phyloP scores from a whole-genome alignment of 2,888 invertebrate species.

The Metopia argyrocephala region DNA sequence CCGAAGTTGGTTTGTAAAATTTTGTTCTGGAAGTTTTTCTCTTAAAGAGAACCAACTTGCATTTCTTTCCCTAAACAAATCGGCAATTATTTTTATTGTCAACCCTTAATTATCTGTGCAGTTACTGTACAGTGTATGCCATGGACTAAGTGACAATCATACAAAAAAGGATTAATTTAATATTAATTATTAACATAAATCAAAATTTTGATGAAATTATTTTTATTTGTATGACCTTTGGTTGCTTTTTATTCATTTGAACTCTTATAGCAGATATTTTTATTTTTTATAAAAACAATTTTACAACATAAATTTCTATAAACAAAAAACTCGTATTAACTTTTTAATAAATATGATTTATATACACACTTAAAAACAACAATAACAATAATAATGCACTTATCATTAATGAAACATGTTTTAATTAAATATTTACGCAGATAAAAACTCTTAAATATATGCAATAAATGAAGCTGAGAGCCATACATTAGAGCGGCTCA shows the following conservation, averaged over 20 bases:
- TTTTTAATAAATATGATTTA: constrained; percentile 32
- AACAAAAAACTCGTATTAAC: too few relatives aligned
- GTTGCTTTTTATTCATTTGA: constrained; percentile 9
- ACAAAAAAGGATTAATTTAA: constrained; percentile 43
- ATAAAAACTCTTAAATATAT: background rate
- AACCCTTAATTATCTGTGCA: too few relatives aligned
- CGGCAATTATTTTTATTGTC: too few relatives aligned
- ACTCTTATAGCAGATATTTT: background rate
- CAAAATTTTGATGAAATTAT: background rate
- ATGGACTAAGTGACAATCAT: background rate
- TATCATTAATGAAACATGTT: constrained; percentile 39
- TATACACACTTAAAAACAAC: constrained; percentile 17
- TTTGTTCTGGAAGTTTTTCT: too few relatives aligned
- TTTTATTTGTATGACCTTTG: constrained; percentile 32
- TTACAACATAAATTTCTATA: constrained; percentile 9
- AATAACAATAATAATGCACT: constrained; percentile 24
- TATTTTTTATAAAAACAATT: constrained; percentile 4
- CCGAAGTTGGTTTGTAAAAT: too few relatives aligned
- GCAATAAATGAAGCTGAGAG: too few relatives aligned
- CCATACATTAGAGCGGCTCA: background rate
- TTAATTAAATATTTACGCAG: constrained; percentile 11
- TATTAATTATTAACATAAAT: constrained; percentile 27
- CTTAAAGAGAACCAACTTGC: too few relatives aligned
- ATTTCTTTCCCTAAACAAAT: too few relatives aligned
- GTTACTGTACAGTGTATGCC: too few relatives aligned